Evolutionary conservation across 1,140 invertebrate species (phyloP).

Genomic region (Atta colombica): DNA sequence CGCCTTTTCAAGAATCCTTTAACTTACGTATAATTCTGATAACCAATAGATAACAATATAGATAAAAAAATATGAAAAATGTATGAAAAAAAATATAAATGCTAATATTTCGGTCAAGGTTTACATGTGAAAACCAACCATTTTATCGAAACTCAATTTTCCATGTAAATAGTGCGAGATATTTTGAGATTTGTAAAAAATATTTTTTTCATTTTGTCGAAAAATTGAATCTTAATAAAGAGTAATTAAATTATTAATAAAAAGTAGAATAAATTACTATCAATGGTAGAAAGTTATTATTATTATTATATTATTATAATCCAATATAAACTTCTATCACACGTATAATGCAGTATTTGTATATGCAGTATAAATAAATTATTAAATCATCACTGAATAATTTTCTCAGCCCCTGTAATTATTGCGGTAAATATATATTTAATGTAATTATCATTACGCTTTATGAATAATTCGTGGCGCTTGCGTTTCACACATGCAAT

Average conservation of each 20-base stretch:
- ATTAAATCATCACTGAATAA: not conserved
- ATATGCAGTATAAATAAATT: not conserved
- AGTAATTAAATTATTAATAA: not conserved
- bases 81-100: too few relatives aligned
- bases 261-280: not conserved
- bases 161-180: too few relatives aligned
- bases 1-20: too few relatives aligned
- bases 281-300: not conserved
- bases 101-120: too few relatives aligned
- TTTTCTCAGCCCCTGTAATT: conserved; percentile 14
- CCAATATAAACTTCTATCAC: not conserved
- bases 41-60: too few relatives aligned
- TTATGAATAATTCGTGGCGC: conserved; percentile 13
- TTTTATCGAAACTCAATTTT: too few relatives aligned
- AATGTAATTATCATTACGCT: conserved; percentile 8
- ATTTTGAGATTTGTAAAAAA: not conserved
- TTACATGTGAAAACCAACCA: too few relatives aligned
- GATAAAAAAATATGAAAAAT: too few relatives aligned
- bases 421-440: not conserved
- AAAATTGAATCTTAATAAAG: not conserved
- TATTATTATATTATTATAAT: conserved; percentile 4
- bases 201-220: not conserved
- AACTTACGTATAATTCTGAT: too few relatives aligned
- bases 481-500: not conserved
- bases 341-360: not conserved